phyloP scores from a whole-genome alignment of 1,140 invertebrate genomes.

The Druon quercuslanigerum region DNA sequence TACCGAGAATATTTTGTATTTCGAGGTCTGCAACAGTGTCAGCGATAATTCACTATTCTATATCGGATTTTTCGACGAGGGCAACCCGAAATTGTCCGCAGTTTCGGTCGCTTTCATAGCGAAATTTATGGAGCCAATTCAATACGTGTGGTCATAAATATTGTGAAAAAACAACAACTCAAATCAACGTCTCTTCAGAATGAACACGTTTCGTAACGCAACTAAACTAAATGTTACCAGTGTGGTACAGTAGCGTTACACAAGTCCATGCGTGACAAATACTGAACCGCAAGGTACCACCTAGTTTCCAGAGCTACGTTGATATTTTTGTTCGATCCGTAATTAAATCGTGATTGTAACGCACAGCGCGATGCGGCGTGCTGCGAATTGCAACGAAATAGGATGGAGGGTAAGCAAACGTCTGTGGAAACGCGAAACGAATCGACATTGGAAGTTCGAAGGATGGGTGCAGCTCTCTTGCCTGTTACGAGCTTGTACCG shows the following conservation, averaged over 20 bases:
- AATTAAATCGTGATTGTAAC: slow-evolving; percentile 30
- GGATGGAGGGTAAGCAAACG: slow-evolving; percentile 14
- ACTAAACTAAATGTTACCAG: background rate
- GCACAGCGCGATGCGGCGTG: slow-evolving; percentile 5
- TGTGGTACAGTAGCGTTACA: background rate
- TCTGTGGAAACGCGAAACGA: slow-evolving; percentile 18
- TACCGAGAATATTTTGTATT: background rate
- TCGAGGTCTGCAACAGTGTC: background rate
- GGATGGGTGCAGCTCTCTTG: background rate
- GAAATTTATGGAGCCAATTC: slow-evolving; percentile 10
- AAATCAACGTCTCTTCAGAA: background rate
- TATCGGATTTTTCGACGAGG: background rate
- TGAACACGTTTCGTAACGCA: background rate
- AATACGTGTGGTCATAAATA: background rate
- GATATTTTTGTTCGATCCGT: slow-evolving; percentile 18
- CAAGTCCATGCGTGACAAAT: background rate
- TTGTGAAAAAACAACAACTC: slow-evolving; percentile 5
- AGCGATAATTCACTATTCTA: background rate
- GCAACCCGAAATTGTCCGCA: background rate
- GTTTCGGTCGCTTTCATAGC: background rate
- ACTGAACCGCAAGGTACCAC: background rate
- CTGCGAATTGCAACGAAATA: slow-evolving; percentile 22
- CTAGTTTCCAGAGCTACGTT: background rate
- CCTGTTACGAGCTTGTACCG: slow-evolving; percentile 24
- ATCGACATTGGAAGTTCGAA: slow-evolving; percentile 7